Conservation (phyloP, 2,888 invertebrate genomes). For the Erannis defoliaria region DNA sequence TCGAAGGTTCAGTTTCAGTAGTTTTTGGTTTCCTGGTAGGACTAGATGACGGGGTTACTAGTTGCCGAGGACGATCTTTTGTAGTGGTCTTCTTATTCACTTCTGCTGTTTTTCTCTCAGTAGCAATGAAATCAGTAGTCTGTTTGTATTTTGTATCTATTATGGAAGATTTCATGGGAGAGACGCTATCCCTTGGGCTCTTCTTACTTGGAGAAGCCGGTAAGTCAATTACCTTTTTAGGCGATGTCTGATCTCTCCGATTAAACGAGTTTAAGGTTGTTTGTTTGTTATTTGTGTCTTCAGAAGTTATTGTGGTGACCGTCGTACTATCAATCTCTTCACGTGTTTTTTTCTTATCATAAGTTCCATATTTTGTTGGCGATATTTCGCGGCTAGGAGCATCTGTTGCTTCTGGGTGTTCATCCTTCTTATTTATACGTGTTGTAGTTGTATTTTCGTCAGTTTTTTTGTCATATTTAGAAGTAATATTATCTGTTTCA, state of each 20-base stretch:
- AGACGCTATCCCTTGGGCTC: conserved; percentile 56
- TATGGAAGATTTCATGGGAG: conserved; percentile 60
- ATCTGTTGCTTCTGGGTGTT: conserved; percentile 31
- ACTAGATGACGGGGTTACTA: conserved; percentile 82
- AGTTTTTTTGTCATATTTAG: conserved; percentile 34
- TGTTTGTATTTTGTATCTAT: conserved; percentile 63
- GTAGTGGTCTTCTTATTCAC: conserved; percentile 55
- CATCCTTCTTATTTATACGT: conserved; percentile 11
- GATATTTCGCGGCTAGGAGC: conserved; percentile 38
- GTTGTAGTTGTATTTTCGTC: conserved; percentile 37
- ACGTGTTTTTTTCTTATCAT: conserved; percentile 52
- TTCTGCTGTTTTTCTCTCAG: conserved; percentile 67
- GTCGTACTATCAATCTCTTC: conserved; percentile 27
- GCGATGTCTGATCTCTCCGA: conserved; percentile 48
- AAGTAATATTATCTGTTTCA: conserved; percentile 35
- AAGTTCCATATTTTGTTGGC: conserved; percentile 53
- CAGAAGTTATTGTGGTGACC: conserved; percentile 35
- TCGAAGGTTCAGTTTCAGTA: conserved; percentile 69
- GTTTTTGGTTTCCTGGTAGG: conserved; percentile 77
- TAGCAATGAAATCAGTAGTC: conserved; percentile 67
- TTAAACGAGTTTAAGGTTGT: conserved; percentile 42
- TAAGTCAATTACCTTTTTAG: conserved; percentile 45
- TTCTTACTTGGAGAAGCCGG: conserved; percentile 54
- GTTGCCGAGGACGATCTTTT: conserved; percentile 70
- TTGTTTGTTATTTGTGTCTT: too few species aligned